phyloP scores from a whole-genome alignment of 2,888 invertebrate genomes.

The Tenthredo distinguenda region DNA sequence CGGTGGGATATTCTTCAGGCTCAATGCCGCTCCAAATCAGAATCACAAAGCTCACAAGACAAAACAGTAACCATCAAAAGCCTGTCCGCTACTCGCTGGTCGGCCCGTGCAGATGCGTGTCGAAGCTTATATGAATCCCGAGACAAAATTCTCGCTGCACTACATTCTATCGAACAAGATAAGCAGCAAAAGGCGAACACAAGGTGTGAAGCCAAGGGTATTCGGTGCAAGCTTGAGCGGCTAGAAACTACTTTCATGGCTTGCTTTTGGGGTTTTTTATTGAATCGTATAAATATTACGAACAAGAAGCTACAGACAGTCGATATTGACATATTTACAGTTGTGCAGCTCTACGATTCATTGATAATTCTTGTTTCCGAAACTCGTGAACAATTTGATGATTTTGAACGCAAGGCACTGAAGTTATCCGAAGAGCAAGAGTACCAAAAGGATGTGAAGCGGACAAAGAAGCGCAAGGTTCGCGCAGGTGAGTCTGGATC shows the following conservation, averaged over 20 bases:
- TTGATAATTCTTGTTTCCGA: too few species aligned
- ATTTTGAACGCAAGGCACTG: constrained; percentile 39
- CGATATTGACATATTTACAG: too few species aligned
- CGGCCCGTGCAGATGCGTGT: constrained; percentile 55
- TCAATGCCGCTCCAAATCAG: too few species aligned
- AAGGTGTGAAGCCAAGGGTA: constrained; percentile 55
- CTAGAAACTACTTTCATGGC: constrained; percentile 56
- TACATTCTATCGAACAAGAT: too few species aligned
- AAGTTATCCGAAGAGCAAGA: constrained; percentile 17
- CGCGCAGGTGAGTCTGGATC: constrained; percentile 23
- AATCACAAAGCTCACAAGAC: not conserved
- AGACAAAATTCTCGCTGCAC: constrained; percentile 45
- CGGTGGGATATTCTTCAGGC: constrained; percentile 36
- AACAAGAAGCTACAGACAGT: constrained; percentile 31
- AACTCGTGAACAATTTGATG: constrained; percentile 22
- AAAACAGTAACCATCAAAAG: constrained; percentile 15
- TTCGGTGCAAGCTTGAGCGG: constrained; percentile 53
- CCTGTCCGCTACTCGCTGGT: constrained; percentile 55
- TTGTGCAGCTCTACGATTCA: too few species aligned
- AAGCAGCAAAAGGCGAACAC: too few species aligned
- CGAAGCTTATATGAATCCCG: constrained; percentile 55
- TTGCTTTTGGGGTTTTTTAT: constrained; percentile 53
- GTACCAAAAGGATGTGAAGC: not conserved
- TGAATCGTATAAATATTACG: constrained; percentile 42
- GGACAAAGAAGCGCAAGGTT: constrained; percentile 16